Conservation (phyloP, 2,888 invertebrate genomes). For the Trachelus iudaicus region DNA sequence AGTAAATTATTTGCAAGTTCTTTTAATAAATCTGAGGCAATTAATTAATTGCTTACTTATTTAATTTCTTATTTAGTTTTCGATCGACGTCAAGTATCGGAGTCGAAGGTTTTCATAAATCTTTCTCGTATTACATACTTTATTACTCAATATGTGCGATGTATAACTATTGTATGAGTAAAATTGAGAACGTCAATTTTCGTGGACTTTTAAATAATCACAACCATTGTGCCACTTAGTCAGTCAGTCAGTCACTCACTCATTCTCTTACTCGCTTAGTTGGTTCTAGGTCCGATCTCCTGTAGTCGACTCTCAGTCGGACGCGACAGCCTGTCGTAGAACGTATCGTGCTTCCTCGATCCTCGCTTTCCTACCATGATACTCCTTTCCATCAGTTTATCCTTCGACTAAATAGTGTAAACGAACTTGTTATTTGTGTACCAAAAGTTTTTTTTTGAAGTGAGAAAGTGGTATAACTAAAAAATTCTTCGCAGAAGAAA, state of each 20-base stretch:
- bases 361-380: not conserved
- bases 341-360: not conserved
- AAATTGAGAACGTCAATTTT: not conserved
- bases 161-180: not conserved
- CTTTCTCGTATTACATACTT: not conserved
- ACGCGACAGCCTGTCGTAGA: not conserved
- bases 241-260: slow-evolving; percentile 24
- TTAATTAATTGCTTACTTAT: not conserved
- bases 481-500: not conserved
- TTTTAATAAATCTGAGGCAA: not conserved
- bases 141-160: not conserved
- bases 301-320: slow-evolving; percentile 1
- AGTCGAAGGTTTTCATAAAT: not conserved
- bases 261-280: slow-evolving; percentile 23
- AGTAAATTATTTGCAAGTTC: too few relatives aligned
- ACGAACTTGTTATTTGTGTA: too few relatives aligned
- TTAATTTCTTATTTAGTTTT: not conserved
- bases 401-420: not conserved
- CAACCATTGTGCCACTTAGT: slow-evolving; percentile 25
- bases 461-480: not conserved
- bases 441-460: not conserved
- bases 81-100: not conserved
- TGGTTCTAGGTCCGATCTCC: slow-evolving; percentile 12
- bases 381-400: not conserved
- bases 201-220: not conserved